A percentile compares a stretch with the other conserved stretches of the same genome.
These are phyloP conservation scores for Dione juno DNA, from an alignment of 2,888 invertebrate species.

Conservation along the genomic window DNA sequence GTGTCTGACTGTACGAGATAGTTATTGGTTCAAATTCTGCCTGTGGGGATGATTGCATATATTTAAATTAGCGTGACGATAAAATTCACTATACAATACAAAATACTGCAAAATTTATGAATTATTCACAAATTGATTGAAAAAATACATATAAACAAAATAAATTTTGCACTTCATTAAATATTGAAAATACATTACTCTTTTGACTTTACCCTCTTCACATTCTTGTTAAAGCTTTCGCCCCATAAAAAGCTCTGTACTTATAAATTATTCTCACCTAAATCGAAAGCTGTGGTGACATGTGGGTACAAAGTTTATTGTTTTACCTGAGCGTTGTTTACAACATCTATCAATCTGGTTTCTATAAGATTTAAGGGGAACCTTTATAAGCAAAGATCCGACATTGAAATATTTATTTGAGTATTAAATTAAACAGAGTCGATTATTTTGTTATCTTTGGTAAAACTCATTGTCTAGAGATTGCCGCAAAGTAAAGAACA, in stretches of 20 bases:
- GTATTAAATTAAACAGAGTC: not conserved
- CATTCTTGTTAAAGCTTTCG: not conserved
- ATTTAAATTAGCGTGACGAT: too few species aligned
- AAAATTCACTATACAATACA: too few species aligned
- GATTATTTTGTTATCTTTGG: too few species aligned
- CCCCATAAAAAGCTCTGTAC: conserved; percentile 19
- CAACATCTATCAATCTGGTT: conserved; percentile 18
- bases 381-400: not conserved
- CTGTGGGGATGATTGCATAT: not conserved
- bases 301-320: conserved; percentile 23
- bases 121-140: too few species aligned
- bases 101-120: too few species aligned
- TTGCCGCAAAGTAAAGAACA: too few species aligned
- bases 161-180: not conserved
- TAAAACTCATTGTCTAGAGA: too few species aligned
- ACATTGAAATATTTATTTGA: not conserved
- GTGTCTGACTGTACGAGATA: not conserved
- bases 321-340: conserved; percentile 28
- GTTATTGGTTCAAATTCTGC: not conserved
- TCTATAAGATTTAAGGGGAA: conserved; percentile 2
- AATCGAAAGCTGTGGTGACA: conserved; percentile 27
- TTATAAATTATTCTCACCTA: conserved; percentile 22
- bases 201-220: not conserved
- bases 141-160: not conserved
- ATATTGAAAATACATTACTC: not conserved